A percentile compares a stretch with the other conserved stretches of the same genome.
Evolutionary conservation across 2,888 invertebrate genomes (phyloP).

Genomic region (Agrilus biguttatus): DNA sequence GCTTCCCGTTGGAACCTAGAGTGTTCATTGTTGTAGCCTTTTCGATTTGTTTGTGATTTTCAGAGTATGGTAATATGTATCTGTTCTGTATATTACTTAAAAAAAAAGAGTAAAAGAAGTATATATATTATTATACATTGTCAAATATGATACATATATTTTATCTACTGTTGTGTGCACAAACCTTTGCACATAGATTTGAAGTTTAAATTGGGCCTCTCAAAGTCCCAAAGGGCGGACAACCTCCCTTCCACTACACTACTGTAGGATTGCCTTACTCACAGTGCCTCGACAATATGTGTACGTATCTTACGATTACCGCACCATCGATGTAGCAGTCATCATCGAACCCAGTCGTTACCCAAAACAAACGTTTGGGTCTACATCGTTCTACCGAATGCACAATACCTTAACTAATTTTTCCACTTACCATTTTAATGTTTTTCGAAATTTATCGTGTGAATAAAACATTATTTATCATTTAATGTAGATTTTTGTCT

Average conservation of each 20-base stretch:
- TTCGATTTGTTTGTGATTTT: slow-evolving; percentile 32
- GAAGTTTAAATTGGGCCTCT: slow-evolving; percentile 24
- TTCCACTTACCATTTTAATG: too few relatives aligned
- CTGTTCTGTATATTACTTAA: slow-evolving; percentile 32
- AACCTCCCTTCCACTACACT: slow-evolving; percentile 45
- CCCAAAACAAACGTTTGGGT: slow-evolving; percentile 8
- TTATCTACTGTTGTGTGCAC: slow-evolving; percentile 36
- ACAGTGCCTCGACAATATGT: slow-evolving; percentile 56
- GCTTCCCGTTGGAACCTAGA: slow-evolving; percentile 33
- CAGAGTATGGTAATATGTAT: slow-evolving; percentile 24
- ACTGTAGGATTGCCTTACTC: slow-evolving; percentile 73
- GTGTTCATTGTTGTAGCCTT: slow-evolving; percentile 36
- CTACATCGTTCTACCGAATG: too few relatives aligned
- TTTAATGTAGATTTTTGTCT: too few relatives aligned
- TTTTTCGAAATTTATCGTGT: too few relatives aligned
- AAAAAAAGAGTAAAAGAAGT: slow-evolving; percentile 20
- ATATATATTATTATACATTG: slow-evolving; percentile 27
- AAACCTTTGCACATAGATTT: slow-evolving; percentile 33
- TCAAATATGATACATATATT: slow-evolving; percentile 28
- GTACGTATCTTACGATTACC: slow-evolving; percentile 30
- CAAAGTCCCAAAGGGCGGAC: slow-evolving; percentile 22
- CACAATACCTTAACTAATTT: too few relatives aligned
- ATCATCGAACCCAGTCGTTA: slow-evolving; percentile 22
- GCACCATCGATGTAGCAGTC: slow-evolving; percentile 29
- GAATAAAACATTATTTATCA: too few relatives aligned